Conservation (phyloP, 2,113 vertebrate genomes). For the Cercopithecus mona region DNA sequence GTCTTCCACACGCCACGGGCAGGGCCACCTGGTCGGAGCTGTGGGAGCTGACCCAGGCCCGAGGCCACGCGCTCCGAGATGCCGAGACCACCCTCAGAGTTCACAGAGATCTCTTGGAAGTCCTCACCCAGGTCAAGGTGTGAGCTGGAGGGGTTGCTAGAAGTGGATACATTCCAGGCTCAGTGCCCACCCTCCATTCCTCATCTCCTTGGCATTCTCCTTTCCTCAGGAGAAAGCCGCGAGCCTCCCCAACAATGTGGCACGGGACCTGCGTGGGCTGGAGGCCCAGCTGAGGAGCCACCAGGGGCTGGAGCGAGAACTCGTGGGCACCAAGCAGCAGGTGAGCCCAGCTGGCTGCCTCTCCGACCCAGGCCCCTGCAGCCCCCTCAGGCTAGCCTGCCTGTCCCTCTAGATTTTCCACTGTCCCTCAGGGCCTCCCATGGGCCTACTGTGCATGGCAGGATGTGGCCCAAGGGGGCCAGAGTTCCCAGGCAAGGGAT, state of each 20-base stretch:
- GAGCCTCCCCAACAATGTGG: slow-evolving; percentile 89
- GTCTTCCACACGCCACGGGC: not conserved
- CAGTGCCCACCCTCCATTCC: not conserved
- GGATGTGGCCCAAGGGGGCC: not conserved
- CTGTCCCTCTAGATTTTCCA: not conserved
- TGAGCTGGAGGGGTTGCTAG: not conserved
- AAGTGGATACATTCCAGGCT: not conserved
- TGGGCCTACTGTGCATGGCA: not conserved
- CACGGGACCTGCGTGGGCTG: slow-evolving; percentile 88
- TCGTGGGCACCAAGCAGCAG: slow-evolving; percentile 87
- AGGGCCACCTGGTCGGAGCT: slow-evolving; percentile 91
- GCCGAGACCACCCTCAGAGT: slow-evolving; percentile 85
- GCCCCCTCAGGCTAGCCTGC: not conserved
- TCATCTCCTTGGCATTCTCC: not conserved
- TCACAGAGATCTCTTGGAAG: slow-evolving; percentile 88
- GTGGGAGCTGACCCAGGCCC: slow-evolving; percentile 80
- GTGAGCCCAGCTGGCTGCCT: slow-evolving; percentile 71
- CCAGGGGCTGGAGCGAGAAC: slow-evolving; percentile 86
- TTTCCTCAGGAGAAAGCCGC: slow-evolving; percentile 87
- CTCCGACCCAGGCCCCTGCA: not conserved
- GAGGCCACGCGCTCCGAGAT: slow-evolving; percentile 81
- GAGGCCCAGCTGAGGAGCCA: slow-evolving; percentile 90
- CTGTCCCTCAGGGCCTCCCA: not conserved
- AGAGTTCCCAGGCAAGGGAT: rapidly evolving
- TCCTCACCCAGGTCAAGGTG: slow-evolving; percentile 90